Evolutionary conservation across 2,888 invertebrate species (phyloP), one percentile per base, ranked within the genome.

Genomic region (Drosophila infuscata): DNA sequence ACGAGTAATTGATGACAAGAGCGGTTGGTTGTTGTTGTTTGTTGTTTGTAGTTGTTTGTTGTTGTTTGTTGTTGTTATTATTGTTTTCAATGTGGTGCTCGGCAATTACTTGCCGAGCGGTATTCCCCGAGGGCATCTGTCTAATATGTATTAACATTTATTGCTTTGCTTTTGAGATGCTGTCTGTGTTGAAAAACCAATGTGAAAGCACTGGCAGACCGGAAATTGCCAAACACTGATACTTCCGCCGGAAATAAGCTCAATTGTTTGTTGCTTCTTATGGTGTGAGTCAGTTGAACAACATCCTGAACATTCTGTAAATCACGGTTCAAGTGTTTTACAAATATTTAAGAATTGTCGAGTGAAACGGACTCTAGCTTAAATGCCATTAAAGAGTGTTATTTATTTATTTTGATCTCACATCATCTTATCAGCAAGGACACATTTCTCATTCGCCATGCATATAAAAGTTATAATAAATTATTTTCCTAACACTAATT

Each of bases 101-200:
- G 30, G 33, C 35, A 57, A 52, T 33, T 35, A 66, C 38, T 58
- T 65, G 58, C 51, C 69, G 77, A 58, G 61, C 82, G 54, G 38
- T 62, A 67, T 49, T 49, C 59, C 76, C 69, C 60, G 56, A 51
- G 70, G 90, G 90, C 70, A 80, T 76, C 76, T 81, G 81, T 65
- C 83, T 90, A 90, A 84, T 84, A 86, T 74, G 69, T 90, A 90
- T 87, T 89, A 84, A 73, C 90, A 90, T 90, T 90, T 90, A 90
- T 84, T 89, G 90, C 78, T 59, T 61, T 75, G 66, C 56, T 59
- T 59, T 67, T 65, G 58, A 69, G 74, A 80, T 76, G 76, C 70
- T 57, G 51, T 54, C 48, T 54, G 79, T 67, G 64, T 67, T 63
- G 59, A 69, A 70, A 79, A 76, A 76, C 58, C 46, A 48, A 66